Evolutionary conservation across 2,888 invertebrate species (phyloP).

Genomic region (Drosophila incognita): DNA sequence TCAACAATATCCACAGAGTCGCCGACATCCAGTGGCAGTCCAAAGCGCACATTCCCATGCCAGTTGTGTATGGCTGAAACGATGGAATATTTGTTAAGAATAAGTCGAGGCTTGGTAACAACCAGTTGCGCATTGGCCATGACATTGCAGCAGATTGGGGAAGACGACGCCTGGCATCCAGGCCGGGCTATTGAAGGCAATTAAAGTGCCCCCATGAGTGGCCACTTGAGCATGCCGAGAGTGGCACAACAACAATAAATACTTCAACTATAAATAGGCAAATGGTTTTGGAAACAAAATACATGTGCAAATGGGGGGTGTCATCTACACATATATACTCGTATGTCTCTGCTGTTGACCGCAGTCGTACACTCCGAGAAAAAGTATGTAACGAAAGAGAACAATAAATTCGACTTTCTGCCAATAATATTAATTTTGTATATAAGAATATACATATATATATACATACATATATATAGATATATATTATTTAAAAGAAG

Average conservation of each 20-base stretch:
- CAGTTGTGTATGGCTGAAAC: constrained; percentile 94
- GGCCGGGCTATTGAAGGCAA: constrained; percentile 54
- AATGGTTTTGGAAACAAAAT: constrained; percentile 75
- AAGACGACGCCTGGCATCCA: constrained; percentile 10
- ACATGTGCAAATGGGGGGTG: constrained; percentile 35
- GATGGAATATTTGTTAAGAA: constrained; percentile 3
- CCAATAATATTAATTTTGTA: neutral
- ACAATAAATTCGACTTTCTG: neutral
- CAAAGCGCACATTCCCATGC: constrained; percentile 92
- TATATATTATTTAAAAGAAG: neutral
- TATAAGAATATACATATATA: neutral
- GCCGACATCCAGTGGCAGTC: constrained; percentile 94
- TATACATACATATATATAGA: neutral
- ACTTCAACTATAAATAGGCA: constrained; percentile 81
- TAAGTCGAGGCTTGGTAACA: constrained; percentile 30
- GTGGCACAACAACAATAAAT: constrained; percentile 79
- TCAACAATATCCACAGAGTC: constrained; percentile 96
- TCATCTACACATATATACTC: neutral
- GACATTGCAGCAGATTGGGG: constrained; percentile 56
- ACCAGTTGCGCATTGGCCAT: constrained; percentile 71
- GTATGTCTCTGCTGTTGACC: constrained; percentile 10
- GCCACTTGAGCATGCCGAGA: constrained; percentile 76
- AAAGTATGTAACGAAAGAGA: neutral
- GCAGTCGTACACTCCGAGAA: neutral
- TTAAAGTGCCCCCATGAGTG: constrained; percentile 75